Conservation (phyloP, 1,140 invertebrate genomes). For the Myzus persicae region DNA sequence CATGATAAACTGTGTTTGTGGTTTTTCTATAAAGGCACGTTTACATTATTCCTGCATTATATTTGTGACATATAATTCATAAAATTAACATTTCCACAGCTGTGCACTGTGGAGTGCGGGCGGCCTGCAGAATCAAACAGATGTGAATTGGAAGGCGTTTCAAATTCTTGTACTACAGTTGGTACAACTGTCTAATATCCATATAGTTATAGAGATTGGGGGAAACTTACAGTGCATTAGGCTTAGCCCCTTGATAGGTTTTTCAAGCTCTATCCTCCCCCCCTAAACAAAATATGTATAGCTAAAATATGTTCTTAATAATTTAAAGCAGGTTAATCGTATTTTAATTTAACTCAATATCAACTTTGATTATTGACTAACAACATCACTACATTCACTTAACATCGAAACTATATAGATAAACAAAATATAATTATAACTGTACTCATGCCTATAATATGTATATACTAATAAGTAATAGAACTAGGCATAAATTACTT, state of each 20-base stretch:
- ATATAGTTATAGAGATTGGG: too few species aligned
- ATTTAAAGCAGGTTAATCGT: too few species aligned
- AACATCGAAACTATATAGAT: not conserved
- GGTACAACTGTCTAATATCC: too few species aligned
- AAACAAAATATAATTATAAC: too few species aligned
- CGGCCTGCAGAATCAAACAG: not conserved
- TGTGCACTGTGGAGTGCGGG: not conserved
- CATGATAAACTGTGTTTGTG: not conserved
- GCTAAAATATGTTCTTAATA: too few species aligned
- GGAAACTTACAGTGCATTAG: not conserved
- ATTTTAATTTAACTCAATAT: not conserved
- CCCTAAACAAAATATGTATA: not conserved
- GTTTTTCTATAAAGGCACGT: not conserved
- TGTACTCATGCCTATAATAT: too few species aligned
- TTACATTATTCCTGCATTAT: not conserved
- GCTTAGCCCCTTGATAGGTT: not conserved
- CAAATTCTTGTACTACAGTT: not conserved
- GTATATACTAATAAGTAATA: too few species aligned
- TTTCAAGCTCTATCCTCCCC: not conserved
- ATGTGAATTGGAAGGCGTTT: not conserved
- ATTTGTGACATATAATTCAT: not conserved
- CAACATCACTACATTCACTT: not conserved
- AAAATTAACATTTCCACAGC: not conserved
- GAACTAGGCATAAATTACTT: not conserved
- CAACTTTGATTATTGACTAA: not conserved